Base-by-base conservation (phyloP, 2,113 vertebrate genomes). In the Silurus meridionalis region DNA sequence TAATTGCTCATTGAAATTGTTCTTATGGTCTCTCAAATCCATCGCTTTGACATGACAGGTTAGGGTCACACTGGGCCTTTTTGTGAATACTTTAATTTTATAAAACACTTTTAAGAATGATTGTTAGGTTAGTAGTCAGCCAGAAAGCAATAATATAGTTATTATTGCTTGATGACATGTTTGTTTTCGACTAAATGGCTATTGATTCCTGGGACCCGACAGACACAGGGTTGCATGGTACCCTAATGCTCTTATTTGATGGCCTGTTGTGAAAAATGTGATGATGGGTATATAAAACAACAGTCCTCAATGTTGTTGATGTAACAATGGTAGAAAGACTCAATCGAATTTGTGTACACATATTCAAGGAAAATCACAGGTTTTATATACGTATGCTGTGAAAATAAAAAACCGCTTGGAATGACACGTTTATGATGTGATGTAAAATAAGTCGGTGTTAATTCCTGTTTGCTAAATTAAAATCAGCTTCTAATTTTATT, bases 201-300 rank as follows among this genome's bases (percentile, higher is more conserved):
- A 93, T 92, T 1, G 89, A 94, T 87, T 53, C 1, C 64, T 25
- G 66, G 80, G 87, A 78, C 90, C 81, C 37, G 80, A 78, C 67
- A 5, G 28, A 58, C 55, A 37, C 4, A 5, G 25, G 28, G 23
- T 55, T 25, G 23, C 19, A 53, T 7, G 19, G 9, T 53, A 23
- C 50, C 21, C 23, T 74, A 19, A n/a, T 75, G 48, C 52, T 11
- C 72, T 78, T 57, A 17, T 78, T 78, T 28, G 13, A 78, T 57
- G 14, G 85, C 85, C 83, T 85, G 48, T 77, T 53, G 21, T 83
- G 84, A 89, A 58, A 83, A 92, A 94, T 93, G 92, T 91, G 92
- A 92, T 94, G 93, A 92, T 89, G 89, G 93, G 93, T 92, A 92
- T 92, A 37, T 90, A 90, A 82, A 87, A 82, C 88, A 80, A 15